These are phyloP conservation scores for Brachionus sp. DNA, from an alignment of 1,140 invertebrate genomes.

Conservation along the genomic window DNA sequence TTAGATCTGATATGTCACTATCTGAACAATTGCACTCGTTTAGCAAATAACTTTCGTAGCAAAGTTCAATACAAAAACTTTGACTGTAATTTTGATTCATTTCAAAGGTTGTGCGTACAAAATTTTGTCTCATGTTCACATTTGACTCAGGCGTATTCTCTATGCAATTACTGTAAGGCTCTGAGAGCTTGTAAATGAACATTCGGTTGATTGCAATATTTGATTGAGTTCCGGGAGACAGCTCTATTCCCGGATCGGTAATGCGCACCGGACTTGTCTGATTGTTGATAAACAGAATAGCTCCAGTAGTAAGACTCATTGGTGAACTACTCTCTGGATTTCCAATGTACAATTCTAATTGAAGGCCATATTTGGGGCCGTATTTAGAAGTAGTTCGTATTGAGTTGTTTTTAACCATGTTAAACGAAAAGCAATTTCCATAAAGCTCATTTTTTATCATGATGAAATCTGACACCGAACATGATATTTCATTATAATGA, in stretches of 20 bases:
- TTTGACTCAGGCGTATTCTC: background rate
- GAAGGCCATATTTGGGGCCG: slow-evolving; percentile 28
- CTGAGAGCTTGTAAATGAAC: slow-evolving; percentile 1
- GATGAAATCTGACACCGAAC: background rate
- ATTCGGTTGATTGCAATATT: slow-evolving; percentile 35
- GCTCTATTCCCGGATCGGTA: background rate
- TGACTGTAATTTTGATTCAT: slow-evolving; percentile 6
- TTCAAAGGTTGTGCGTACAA: background rate
- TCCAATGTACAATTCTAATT: slow-evolving; percentile 31
- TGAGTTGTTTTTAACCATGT: background rate
- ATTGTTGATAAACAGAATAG: slow-evolving; percentile 30
- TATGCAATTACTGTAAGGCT: slow-evolving; percentile 28
- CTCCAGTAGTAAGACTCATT: background rate
- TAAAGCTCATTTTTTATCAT: slow-evolving; percentile 27
- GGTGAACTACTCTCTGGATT: slow-evolving; percentile 13
- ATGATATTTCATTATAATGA: slow-evolving; percentile 7
- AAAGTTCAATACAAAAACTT: slow-evolving; percentile 2
- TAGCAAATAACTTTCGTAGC: slow-evolving; percentile 3
- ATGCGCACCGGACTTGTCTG: background rate
- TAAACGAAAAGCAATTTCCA: slow-evolving; percentile 29
- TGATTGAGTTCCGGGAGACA: slow-evolving; percentile 38
- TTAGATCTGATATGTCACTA: background rate
- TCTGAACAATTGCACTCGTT: slow-evolving; percentile 12
- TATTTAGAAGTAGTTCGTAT: background rate
- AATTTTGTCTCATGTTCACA: background rate